Evolutionary conservation across 2,888 invertebrate species (phyloP), one percentile per base, ranked within the genome.

Genomic region (Sepioteuthis lessoniana): DNA sequence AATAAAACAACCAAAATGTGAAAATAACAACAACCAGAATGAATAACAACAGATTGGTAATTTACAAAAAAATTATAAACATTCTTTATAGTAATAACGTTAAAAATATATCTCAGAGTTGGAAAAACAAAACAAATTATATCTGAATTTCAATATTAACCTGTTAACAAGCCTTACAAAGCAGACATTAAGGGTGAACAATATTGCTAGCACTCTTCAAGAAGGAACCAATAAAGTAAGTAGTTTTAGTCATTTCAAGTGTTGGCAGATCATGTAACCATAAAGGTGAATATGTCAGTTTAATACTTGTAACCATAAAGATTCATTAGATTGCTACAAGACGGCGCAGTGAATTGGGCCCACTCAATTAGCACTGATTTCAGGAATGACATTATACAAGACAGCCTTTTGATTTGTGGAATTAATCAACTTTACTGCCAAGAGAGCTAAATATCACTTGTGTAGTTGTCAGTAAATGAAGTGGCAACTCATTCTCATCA

Each of bases 241-340:
- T 76, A n/a, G 76, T 76, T 55, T 55, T 55, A 55, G 25, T 25
- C 55, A 55, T 55, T 76, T 76, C 76, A 76, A 76, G 76, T 76
- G n/a, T 35, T 76, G 76, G 76, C 76, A 76, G 76, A 76, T 76
- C 76, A 35, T 76, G 76, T 76, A 76, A 76, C 76, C 76, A 76
- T 76, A 76, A 76, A 76, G 76, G 76, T 76, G 76, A 76, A 76
- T 76, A 76, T 76, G n/a, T 76, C 76, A 76, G 76, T 76, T 76
- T 76, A 76, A 76, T 76, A 76, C 76, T 76, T 76, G 76, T 35
- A 19, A 76, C 76, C 13, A 13, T 76, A 76, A n/a, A 76, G n/a
- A 76, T n/a, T 76, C 76, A 76, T 76, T 76, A n/a, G 13, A 76
- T 76, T 76, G 76, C 21, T 76, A 76, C 76, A 76, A 76, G 76